phyloP scores from a whole-genome alignment of 2,113 vertebrate genomes.

The Vanacampus margaritifer region DNA sequence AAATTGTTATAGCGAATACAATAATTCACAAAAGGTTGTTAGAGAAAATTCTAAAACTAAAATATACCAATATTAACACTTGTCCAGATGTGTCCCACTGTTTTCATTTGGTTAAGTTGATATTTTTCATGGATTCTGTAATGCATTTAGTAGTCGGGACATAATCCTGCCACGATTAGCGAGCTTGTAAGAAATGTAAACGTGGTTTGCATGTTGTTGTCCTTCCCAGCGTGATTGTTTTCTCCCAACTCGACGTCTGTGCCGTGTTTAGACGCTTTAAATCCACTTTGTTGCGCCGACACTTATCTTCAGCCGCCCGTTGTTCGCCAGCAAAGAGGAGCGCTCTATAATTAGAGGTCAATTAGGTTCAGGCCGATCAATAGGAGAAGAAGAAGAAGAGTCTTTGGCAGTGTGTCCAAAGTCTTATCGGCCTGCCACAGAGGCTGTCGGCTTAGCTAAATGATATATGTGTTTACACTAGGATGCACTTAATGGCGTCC shows the following conservation, averaged over 20 bases:
- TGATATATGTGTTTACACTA: conserved; percentile 67
- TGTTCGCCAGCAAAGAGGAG: conserved; percentile 27
- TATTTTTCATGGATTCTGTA: not conserved
- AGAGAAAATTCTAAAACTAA: no score
- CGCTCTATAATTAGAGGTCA: conserved; percentile 56
- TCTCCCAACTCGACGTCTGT: not conserved
- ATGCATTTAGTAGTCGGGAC: not conserved
- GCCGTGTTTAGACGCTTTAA: conserved; percentile 1
- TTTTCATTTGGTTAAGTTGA: not conserved
- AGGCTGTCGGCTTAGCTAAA: conserved; percentile 51
- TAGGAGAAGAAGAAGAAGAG: conserved; percentile 34
- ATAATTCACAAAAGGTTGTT: no score
- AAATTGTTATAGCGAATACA: no score
- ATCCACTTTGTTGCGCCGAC: conserved; percentile 13
- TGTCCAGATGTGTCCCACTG: no score
- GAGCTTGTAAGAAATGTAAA: not conserved
- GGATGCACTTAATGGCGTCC: conserved; percentile 54
- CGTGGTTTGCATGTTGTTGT: not conserved
- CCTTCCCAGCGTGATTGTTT: not conserved
- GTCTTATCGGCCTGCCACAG: conserved; percentile 56
- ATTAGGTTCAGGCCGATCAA: conserved; percentile 62
- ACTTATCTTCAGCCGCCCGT: conserved; percentile 8
- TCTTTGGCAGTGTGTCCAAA: conserved; percentile 34
- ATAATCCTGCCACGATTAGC: not conserved
- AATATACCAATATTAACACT: no score